A percentile compares a stretch with the other conserved stretches of the same genome.
Evolutionary conservation across 1,140 invertebrate genomes (phyloP).

Genomic region (Sycophila sp.): DNA sequence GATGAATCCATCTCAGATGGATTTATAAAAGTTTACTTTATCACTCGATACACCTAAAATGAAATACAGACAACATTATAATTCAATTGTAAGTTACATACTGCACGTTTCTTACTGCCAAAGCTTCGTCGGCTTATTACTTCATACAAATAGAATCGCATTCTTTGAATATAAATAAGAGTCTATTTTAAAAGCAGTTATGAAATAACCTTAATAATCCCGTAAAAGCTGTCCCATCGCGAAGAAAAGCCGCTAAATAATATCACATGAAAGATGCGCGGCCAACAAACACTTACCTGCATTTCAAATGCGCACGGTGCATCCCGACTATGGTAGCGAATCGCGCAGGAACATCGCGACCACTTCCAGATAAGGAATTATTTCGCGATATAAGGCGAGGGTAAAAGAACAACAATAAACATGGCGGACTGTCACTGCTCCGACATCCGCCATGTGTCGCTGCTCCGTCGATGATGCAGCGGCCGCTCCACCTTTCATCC

Average conservation of each 20-base stretch:
- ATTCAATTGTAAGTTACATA: too few relatives aligned
- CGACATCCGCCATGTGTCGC: not conserved
- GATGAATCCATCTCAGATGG: constrained; percentile 20
- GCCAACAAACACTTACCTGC: not conserved
- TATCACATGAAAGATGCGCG: not conserved
- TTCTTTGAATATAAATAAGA: not conserved
- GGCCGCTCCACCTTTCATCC: too few relatives aligned
- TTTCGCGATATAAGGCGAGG: constrained; percentile 32
- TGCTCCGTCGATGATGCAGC: not conserved
- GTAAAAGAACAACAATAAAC: constrained; percentile 35
- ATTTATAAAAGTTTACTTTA: not conserved
- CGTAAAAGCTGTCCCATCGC: too few relatives aligned
- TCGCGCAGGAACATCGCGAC: constrained; percentile 4
- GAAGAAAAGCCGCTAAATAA: too few relatives aligned
- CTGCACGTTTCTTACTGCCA: too few relatives aligned
- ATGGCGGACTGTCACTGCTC: constrained; percentile 12
- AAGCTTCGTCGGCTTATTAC: too few relatives aligned
- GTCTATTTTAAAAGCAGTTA: not conserved
- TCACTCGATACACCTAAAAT: not conserved
- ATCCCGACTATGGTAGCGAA: constrained; percentile 30
- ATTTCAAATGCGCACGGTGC: constrained; percentile 12
- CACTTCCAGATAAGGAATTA: constrained; percentile 36
- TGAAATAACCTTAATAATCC: not conserved
- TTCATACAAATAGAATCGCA: not conserved
- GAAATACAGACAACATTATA: too few relatives aligned